These are phyloP conservation scores for Picathartes gymnocephalus DNA, from an alignment of 2,113 vertebrate genomes.

Conservation along the genomic window DNA sequence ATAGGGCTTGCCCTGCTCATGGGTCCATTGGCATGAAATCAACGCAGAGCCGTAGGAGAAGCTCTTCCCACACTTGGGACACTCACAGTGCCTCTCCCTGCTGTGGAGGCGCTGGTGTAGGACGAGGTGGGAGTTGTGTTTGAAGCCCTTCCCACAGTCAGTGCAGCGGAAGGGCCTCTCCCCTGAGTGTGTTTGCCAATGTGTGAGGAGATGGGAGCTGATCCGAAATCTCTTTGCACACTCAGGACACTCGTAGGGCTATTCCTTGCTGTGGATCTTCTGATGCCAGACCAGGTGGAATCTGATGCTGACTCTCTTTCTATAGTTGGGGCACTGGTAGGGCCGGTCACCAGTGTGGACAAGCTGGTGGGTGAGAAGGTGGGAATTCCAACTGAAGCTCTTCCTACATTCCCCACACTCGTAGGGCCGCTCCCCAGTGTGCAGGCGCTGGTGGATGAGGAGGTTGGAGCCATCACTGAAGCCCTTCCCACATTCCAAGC, in stretches of 20 bases:
- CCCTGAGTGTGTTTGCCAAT: background rate
- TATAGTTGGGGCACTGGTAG: rapidly evolving
- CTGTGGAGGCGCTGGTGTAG: background rate
- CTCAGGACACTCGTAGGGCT: background rate
- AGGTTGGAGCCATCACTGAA: too few species aligned
- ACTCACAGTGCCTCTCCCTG: rapidly evolving
- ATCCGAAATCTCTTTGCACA: background rate
- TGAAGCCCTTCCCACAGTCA: background rate
- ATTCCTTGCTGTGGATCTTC: background rate
- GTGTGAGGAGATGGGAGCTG: background rate
- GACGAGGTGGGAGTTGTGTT: background rate
- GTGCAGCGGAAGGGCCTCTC: background rate
- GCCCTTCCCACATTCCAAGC: too few species aligned
- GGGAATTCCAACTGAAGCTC: too few species aligned
- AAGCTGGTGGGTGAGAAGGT: too few species aligned
- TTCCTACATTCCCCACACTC: background rate
- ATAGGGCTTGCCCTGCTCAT: background rate
- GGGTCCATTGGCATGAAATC: background rate
- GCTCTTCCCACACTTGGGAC: background rate
- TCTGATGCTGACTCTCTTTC: background rate
- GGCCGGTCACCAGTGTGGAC: background rate
- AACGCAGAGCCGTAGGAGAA: background rate
- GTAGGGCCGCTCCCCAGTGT: too few species aligned
- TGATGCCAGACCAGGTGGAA: background rate
- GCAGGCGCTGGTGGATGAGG: too few species aligned